These are phyloP conservation scores for Lochmaea crataegi DNA, from an alignment of 2,888 invertebrate genomes.

Conservation along the genomic window DNA sequence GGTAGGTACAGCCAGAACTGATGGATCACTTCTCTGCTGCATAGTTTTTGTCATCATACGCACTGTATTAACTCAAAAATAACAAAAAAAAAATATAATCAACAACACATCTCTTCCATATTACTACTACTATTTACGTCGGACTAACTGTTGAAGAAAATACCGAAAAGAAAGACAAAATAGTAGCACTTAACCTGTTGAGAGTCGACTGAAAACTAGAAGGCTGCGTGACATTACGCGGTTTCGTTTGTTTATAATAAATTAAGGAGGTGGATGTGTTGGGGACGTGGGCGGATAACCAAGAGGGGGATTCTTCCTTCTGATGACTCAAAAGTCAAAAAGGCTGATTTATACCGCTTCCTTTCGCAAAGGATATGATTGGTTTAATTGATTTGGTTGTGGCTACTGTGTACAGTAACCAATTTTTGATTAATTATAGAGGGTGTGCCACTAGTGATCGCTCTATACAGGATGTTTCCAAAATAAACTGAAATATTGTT, in stretches of 20 bases:
- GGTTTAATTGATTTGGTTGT: neutral
- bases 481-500: too few relatives aligned
- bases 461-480: too few relatives aligned
- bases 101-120: constrained; percentile 15
- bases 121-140: constrained; percentile 54
- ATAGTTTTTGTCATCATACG: constrained; percentile 46
- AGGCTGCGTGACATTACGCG: constrained; percentile 29
- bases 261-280: constrained; percentile 36
- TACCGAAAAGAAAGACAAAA: constrained; percentile 26
- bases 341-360: neutral
- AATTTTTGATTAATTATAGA: too few relatives aligned
- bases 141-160: constrained; percentile 9
- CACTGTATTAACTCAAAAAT: constrained; percentile 12
- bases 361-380: constrained; percentile 3
- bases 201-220: constrained; percentile 40
- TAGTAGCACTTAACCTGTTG: constrained; percentile 55
- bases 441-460: too few relatives aligned
- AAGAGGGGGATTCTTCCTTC: constrained; percentile 31
- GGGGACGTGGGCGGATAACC: constrained; percentile 25
- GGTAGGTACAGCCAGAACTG: constrained; percentile 64
- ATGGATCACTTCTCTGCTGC: constrained; percentile 55
- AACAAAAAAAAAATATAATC: neutral
- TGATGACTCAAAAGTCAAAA: constrained; percentile 32
- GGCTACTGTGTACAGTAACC: neutral
- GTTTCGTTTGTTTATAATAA: constrained; percentile 38